Base-by-base conservation (phyloP, 1,140 invertebrate genomes). In the Zaprionus kolodkinae region DNA sequence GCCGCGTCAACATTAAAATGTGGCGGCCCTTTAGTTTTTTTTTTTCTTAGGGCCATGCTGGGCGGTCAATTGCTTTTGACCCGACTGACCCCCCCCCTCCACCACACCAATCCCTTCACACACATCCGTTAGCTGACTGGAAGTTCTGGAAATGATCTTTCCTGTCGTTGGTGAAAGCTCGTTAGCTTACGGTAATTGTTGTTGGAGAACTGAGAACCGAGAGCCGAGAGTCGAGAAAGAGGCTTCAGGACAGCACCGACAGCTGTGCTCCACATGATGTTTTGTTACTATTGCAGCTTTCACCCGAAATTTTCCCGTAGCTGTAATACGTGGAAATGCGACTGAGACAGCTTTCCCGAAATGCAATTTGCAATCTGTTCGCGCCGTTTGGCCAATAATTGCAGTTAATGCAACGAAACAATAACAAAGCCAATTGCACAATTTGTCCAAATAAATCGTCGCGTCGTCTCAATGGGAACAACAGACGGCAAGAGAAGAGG, bases 31-130 rank as follows among this genome's bases (percentile, higher is more conserved):
- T 71, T 71, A n/a, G n/a, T 61, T 67, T 67, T 65, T 56, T 30
- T 64, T n/a, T 45, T 57, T 7, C 59, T 43, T 17, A 45, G 40
- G 40, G 40, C 40, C 70, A 55, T 68, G 81, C 80, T 81, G 85
- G 81, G 70, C 78, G 86, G 85, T 79, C 86, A 89, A 89, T 89
- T 85, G 81, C 86, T 89, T 90, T 85, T 89, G 86, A 89, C 78
- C 85, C 70, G 64, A 52, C 50, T 38, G 71, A 69, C 62, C 65
- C 54, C 43, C 17, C 12, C n/a, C n/a, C n/a, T n/a, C n/a, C n/a
- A n/a, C n/a, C n/a, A n/a, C n/a, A n/a, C n/a, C n/a, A n/a, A n/a
- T 38, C 62, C 27, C 62, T 30, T 30, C 35, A 13, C 38, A 54
- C 35, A 73, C 81, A 81, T 88, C 81, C 81, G 78, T 90, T 81